Evolutionary conservation across 2,888 invertebrate genomes (phyloP), one percentile per base, ranked within the genome.

Genomic region (Troides aeacus): DNA sequence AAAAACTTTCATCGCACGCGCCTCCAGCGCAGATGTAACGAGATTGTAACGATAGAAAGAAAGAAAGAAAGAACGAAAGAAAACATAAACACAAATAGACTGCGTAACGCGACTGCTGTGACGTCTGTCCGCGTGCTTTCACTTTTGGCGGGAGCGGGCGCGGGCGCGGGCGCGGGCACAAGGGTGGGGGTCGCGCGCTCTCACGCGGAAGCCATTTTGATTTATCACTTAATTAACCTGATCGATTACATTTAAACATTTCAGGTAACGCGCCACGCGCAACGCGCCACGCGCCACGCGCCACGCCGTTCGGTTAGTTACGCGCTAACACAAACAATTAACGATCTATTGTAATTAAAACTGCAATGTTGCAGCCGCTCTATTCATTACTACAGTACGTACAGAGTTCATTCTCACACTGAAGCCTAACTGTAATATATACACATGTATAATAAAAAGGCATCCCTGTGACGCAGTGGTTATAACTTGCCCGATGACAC

Each of bases 91-190:
- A 82, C 83, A 82, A 80, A 76, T 75, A 67, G 64, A 74, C 83
- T 84, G 84, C 84, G 84, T 81, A 79, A 74, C 83, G 84, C 80
- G 78, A 73, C 62, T n/a, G 57, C 62, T 39, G 69, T 69, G 69
- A 56, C 64, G 80, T 81, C 82, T 80, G 77, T 79, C 82, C 81
- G 77, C 74, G 76, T 78, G 82, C 86, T 86, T 86, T 86, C 86
- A 86, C 86, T 86, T 79, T 84, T 82, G 74, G 74, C 74, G 71
- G 75, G n/a, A 64, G 39, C 73, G 76, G 74, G 68, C 71, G 73
- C 72, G 72, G 69, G 71, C 72, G 39, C 10, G 39, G 6, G 39
- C 10, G 10, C 8, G 39, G 39, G 39, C 39, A 8, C 1, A 0
- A 8, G 7, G 1, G 39, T 7, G 39, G 7, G 39, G 39, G 1